Conservation (phyloP, 2,888 invertebrate species). For the Zygaena filipendulae region DNA sequence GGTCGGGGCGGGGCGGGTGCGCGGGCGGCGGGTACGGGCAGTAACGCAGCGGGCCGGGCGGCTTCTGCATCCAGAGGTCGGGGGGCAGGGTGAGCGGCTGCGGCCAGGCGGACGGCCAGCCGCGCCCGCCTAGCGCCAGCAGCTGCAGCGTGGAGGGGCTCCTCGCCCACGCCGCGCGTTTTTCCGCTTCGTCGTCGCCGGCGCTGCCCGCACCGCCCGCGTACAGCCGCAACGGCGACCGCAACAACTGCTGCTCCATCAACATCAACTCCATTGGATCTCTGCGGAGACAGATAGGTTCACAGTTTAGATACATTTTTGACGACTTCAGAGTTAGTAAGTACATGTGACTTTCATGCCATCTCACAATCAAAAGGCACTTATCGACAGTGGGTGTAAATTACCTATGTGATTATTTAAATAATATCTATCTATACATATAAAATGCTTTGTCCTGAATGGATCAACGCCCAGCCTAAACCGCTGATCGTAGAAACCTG, state of each 20-base stretch:
- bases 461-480: too few species aligned
- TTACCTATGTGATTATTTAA: too few species aligned
- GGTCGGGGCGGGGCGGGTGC: conserved; percentile 39
- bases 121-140: conserved; percentile 72
- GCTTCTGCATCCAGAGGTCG: conserved; percentile 94
- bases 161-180: conserved; percentile 65
- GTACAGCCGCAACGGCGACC: conserved; percentile 74
- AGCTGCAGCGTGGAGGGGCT: conserved; percentile 56
- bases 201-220: conserved; percentile 69
- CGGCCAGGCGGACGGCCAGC: conserved; percentile 83
- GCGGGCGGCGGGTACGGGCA: conserved; percentile 72
- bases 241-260: conserved; percentile 81
- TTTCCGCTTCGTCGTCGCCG: conserved; percentile 66
- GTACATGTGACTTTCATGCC: too few species aligned
- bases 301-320: conserved; percentile 1
- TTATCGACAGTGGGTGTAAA: too few species aligned
- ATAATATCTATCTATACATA: too few species aligned
- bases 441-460: too few species aligned
- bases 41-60: conserved; percentile 68
- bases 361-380: too few species aligned
- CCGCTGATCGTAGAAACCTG: too few species aligned
- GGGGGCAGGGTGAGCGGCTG: conserved; percentile 88
- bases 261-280: conserved; percentile 85
- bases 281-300: conserved; percentile 48
- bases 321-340: too few species aligned